Conservation (phyloP, 2,888 invertebrate species). For the Scaeva pyrastri region DNA sequence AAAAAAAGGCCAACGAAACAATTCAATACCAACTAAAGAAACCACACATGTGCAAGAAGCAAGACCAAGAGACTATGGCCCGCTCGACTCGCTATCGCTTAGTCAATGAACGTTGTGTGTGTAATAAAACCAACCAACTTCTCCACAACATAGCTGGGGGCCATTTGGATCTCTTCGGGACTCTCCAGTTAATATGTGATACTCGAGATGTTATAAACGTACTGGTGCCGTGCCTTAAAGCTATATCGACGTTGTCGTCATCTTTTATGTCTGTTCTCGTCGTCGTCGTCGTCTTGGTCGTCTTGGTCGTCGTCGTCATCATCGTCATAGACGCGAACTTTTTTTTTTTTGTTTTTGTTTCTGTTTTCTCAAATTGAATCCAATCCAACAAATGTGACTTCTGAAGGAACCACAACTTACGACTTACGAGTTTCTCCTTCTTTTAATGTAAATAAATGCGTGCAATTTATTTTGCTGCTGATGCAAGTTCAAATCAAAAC, state of each 20-base stretch:
- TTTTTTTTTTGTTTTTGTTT: not conserved
- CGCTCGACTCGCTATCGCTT: not conserved
- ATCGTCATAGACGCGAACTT: constrained; percentile 22
- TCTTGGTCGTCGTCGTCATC: constrained; percentile 21
- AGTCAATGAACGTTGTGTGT: constrained; percentile 71
- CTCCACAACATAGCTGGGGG: constrained; percentile 77
- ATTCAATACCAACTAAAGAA: constrained; percentile 61
- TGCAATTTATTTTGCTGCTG: constrained; percentile 17
- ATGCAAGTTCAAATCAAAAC: constrained; percentile 13
- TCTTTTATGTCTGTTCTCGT: constrained; percentile 64
- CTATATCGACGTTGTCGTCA: constrained; percentile 71
- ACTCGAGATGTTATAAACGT: constrained; percentile 77
- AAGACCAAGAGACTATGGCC: constrained; percentile 23
- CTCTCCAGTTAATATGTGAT: constrained; percentile 78
- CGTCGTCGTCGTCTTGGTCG: constrained; percentile 11
- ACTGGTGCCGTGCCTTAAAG: constrained; percentile 71
- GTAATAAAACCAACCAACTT: constrained; percentile 64
- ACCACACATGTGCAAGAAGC: constrained; percentile 60
- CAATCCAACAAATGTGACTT: constrained; percentile 12
- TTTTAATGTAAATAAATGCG: constrained; percentile 30
- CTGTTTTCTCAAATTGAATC: not conserved
- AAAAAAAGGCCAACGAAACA: constrained; percentile 31
- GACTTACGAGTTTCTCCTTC: constrained; percentile 34
- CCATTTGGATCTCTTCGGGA: constrained; percentile 77
- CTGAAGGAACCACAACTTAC: not conserved